phyloP scores from a whole-genome alignment of 2,797 vertebrate species.

The Trichosurus vulpecula region DNA sequence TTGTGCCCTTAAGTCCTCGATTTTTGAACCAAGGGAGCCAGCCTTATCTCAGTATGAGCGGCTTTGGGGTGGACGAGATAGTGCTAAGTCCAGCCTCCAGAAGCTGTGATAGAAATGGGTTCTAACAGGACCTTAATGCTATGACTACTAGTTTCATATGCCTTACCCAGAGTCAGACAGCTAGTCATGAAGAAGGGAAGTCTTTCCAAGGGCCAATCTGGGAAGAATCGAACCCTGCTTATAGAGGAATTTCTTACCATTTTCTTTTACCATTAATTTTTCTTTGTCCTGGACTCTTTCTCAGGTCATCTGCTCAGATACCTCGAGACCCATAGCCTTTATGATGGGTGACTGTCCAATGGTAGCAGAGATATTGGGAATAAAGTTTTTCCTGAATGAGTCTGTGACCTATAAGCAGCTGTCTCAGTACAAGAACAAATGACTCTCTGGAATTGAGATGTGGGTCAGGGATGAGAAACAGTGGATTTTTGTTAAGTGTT shows the following conservation, averaged over 20 bases:
- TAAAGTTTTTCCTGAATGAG: conserved; percentile 92
- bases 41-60: neutral
- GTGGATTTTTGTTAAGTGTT: conserved; percentile 86
- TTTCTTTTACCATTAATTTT: neutral
- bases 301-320: conserved; percentile 92
- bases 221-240: neutral
- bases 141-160: neutral
- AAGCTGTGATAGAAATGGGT: neutral
- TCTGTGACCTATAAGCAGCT: conserved; percentile 91
- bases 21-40: neutral
- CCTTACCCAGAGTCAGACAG: neutral
- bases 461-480: conserved; percentile 77
- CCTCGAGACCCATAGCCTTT: conserved; percentile 93
- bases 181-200: neutral
- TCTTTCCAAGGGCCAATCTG: neutral
- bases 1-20: neutral
- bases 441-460: conserved; percentile 84
- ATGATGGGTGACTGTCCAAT: conserved; percentile 90
- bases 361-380: conserved; percentile 90
- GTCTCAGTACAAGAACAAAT: conserved; percentile 85
- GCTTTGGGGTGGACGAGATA: neutral
- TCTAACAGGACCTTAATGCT: neutral
- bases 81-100: no score
- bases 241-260: neutral
- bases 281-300: neutral